Evolutionary conservation across 2,888 invertebrate genomes (phyloP).

Genomic region (Tuberolachnus salignus): DNA sequence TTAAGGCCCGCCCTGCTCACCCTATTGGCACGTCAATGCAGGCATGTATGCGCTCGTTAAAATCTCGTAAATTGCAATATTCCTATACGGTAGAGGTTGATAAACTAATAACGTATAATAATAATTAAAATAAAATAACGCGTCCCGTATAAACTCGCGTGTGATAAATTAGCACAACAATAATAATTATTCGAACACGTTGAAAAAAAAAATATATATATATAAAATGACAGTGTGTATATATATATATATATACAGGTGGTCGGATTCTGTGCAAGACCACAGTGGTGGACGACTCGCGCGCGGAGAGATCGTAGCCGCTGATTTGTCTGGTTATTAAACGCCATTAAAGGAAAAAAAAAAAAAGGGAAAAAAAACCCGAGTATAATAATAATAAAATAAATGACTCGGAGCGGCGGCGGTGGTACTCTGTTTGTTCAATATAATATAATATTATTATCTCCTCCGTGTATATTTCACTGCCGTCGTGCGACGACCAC

Average conservation of each 20-base stretch:
- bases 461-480: slow-evolving; percentile 22
- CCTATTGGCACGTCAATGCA: too few relatives aligned
- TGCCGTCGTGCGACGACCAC: slow-evolving; percentile 45
- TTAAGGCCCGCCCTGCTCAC: too few relatives aligned
- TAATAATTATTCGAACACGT: slow-evolving; percentile 10
- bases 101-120: too few relatives aligned
- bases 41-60: too few relatives aligned
- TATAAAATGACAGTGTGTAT: neutral
- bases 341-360: slow-evolving; percentile 27
- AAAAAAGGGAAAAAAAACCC: slow-evolving; percentile 10
- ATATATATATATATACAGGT: neutral
- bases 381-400: slow-evolving; percentile 30
- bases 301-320: slow-evolving; percentile 37
- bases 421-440: slow-evolving; percentile 34
- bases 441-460: slow-evolving; percentile 9
- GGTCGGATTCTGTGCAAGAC: neutral
- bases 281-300: neutral
- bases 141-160: too few relatives aligned
- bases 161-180: slow-evolving; percentile 31
- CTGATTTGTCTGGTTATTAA: slow-evolving; percentile 48
- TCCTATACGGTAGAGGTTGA: too few relatives aligned
- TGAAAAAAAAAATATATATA: slow-evolving; percentile 14
- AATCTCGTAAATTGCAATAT: too few relatives aligned
- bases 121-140: too few relatives aligned
- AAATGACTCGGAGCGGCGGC: neutral